Evolutionary conservation across 2,797 vertebrate genomes (phyloP).

Genomic region (Enteromius anoplus): DNA sequence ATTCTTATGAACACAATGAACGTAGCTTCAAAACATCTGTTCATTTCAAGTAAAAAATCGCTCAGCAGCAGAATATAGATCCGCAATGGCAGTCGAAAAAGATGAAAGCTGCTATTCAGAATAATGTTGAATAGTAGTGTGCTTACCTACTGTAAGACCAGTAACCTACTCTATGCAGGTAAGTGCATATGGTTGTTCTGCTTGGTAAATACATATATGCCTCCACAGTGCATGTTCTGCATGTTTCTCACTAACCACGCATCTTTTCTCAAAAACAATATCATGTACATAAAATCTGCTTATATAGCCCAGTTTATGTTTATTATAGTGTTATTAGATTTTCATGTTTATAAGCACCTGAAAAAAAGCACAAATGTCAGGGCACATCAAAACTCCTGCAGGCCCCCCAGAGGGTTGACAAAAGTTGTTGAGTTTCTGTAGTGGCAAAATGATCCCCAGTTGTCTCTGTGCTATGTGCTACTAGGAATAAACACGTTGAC

Average conservation of each 20-base stretch:
- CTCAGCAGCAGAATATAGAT: background rate
- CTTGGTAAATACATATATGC: background rate
- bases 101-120: background rate
- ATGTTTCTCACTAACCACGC: no score
- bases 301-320: no score
- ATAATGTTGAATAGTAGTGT: constrained; percentile 1
- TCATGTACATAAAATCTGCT: no score
- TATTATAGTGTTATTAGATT: no score
- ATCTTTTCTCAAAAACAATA: no score
- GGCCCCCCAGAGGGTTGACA: background rate
- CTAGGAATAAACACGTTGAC: background rate
- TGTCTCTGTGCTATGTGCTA: background rate
- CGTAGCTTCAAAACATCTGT: background rate
- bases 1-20: background rate
- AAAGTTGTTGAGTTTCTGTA: background rate
- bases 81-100: background rate
- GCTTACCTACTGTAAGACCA: background rate
- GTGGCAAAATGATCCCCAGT: background rate
- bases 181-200: background rate
- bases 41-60: constrained; percentile 16
- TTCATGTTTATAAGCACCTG: no score
- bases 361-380: no score
- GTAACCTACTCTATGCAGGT: background rate
- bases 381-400: no score
- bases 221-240: background rate